Conservation (phyloP, 2,797 vertebrate species). For the Myotis findleyi region DNA sequence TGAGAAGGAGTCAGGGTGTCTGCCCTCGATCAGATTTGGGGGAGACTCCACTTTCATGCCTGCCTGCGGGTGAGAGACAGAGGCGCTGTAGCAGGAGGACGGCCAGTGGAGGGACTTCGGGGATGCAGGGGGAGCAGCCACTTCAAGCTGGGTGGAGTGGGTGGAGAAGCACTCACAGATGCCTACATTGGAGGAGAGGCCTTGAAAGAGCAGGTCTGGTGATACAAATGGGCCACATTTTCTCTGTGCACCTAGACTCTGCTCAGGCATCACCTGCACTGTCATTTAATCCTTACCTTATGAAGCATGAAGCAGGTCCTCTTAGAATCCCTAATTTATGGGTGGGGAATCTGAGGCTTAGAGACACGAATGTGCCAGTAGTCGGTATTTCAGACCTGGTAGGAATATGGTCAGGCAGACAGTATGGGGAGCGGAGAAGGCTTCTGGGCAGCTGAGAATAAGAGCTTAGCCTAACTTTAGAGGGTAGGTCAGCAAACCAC, state of each 20-base stretch:
- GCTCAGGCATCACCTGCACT: background rate
- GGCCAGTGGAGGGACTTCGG: rapidly evolving
- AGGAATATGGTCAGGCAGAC: background rate
- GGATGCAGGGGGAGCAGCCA: too few species aligned
- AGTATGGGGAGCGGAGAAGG: background rate
- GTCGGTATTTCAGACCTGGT: background rate
- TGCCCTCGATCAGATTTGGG: background rate
- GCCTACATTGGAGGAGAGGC: background rate
- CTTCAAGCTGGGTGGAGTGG: background rate
- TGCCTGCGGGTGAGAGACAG: background rate
- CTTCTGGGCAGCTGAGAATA: background rate
- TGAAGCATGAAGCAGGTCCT: background rate
- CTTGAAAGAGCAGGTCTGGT: background rate
- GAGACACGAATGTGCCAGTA: background rate
- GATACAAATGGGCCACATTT: background rate
- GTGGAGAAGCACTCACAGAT: background rate
- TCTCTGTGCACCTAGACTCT: background rate
- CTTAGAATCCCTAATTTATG: background rate
- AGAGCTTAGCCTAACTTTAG: background rate
- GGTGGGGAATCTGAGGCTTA: background rate
- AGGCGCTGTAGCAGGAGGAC: background rate
- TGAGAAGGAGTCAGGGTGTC: background rate
- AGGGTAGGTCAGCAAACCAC: background rate
- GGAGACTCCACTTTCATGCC: background rate
- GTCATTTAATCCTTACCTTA: background rate